Conservation (phyloP, 2,113 vertebrate species). For the Paedocypris sp. region DNA sequence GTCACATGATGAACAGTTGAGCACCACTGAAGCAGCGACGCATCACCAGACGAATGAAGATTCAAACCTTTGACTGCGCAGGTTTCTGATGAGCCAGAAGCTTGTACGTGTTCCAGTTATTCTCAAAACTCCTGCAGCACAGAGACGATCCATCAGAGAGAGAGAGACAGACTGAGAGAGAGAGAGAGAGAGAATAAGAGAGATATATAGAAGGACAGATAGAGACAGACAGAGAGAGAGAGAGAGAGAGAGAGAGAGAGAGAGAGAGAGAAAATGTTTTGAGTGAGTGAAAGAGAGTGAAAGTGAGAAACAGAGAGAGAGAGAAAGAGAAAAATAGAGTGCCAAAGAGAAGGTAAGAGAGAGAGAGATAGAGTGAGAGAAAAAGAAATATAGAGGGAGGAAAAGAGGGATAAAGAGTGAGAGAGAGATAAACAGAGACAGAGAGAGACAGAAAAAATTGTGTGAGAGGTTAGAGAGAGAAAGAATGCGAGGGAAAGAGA, state of each 20-base stretch:
- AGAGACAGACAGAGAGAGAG: not conserved
- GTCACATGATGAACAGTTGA: too few species aligned
- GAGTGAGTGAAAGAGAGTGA: too few species aligned
- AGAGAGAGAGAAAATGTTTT: not conserved
- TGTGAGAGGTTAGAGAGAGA: not conserved
- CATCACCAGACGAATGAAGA: not conserved
- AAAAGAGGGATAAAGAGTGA: too few species aligned
- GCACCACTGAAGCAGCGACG: too few species aligned
- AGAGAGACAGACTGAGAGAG: slow-evolving; percentile 10
- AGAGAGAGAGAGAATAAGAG: not conserved
- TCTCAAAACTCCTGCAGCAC: slow-evolving; percentile 81
- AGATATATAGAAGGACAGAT: too few species aligned
- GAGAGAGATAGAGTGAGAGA: slow-evolving; percentile 9
- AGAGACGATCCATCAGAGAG: not conserved
- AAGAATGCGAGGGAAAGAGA: slow-evolving; percentile 18
- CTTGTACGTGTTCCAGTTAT: slow-evolving; percentile 91
- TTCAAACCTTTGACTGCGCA: slow-evolving; percentile 67
- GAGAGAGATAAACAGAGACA: slow-evolving; percentile 11
- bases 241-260: slow-evolving; percentile 10
- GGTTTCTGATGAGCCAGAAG: slow-evolving; percentile 77
- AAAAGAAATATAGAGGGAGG: not conserved
- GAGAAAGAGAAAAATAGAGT: not conserved
- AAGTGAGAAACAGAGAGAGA: slow-evolving; percentile 16
- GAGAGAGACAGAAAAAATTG: too few species aligned
- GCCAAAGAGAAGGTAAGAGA: too few species aligned